Base-by-base conservation (phyloP, 1,140 invertebrate genomes). In the Bombyx mandarina region DNA sequence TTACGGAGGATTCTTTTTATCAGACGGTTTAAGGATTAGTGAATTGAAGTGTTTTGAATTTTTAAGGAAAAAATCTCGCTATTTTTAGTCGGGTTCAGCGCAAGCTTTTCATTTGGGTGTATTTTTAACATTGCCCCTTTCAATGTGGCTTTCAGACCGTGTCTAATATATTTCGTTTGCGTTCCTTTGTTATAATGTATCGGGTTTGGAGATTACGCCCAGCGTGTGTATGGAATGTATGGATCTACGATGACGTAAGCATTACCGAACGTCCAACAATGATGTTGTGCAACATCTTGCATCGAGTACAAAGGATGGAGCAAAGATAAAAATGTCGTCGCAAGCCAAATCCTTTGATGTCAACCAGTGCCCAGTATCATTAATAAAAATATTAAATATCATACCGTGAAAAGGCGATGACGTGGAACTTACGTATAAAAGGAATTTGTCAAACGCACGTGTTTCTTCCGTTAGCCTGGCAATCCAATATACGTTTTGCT, bases 241-340 rank as follows among this genome's bases (percentile, higher is more conserved):
- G 78, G 72, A 67, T 66, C 54, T 46, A 69, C 54, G 55, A 80
- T 86, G 83, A 86, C 82, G 69, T 77, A 60, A 73, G 82, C 83
- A 79, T 69, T 75, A 63, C 67, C 52, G 61, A 67, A 54, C 62
- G 71, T 74, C 77, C 73, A 73, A 72, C 62, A 79, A 79, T 82
- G 78, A 82, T 73, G 61, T 82, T 82, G 81, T 79, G 74, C 76
- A 83, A 82, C 80, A 77, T 79, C 75, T 82, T 77, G 78, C 78
- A 73, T 69, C 43, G 43, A 22, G 44, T 70, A 79, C 77, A 82
- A 80, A 82, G 65, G 56, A 64, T 59, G 63, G 66, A 62, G 71
- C 63, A 55, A 73, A 75, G 83, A 83, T 79, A 81, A 82, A 78
- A 82, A 71, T 82, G 77, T 82, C 78, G 75, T 68, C 71, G 75